Evolutionary conservation across 2,797 vertebrate genomes (phyloP).

Genomic region (Syndactyla subalaris): DNA sequence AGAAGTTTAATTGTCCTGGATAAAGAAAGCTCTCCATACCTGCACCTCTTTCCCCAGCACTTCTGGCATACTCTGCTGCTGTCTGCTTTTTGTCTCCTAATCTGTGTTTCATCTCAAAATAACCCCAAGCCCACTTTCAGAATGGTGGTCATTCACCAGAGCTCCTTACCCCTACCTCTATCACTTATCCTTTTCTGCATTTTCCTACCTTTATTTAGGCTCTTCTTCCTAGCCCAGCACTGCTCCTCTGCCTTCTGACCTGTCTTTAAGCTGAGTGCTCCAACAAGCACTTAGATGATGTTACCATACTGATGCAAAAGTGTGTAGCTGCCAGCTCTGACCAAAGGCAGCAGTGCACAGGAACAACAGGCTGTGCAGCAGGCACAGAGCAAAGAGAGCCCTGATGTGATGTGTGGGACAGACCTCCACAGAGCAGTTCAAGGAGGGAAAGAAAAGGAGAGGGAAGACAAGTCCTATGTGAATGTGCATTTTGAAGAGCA

Average conservation of each 20-base stretch:
- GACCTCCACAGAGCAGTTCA: not conserved
- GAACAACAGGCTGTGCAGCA: not conserved
- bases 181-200: not conserved
- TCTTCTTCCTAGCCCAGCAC: not conserved
- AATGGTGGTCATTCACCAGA: not conserved
- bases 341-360: not conserved
- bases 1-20: not conserved
- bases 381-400: too few relatives aligned
- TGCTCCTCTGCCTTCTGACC: not conserved
- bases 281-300: not conserved
- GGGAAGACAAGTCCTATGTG: not conserved
- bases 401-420: not conserved
- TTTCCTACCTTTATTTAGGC: not conserved
- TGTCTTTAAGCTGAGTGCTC: not conserved
- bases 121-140: not conserved
- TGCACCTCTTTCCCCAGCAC: not conserved
- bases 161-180: not conserved
- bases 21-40: not conserved
- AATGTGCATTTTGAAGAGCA: not conserved
- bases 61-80: not conserved
- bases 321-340: not conserved
- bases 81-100: not conserved
- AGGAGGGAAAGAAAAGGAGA: not conserved
- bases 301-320: not conserved
- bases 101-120: not conserved